phyloP scores from a whole-genome alignment of 2,113 vertebrate genomes.

The Nannospalax galili region DNA sequence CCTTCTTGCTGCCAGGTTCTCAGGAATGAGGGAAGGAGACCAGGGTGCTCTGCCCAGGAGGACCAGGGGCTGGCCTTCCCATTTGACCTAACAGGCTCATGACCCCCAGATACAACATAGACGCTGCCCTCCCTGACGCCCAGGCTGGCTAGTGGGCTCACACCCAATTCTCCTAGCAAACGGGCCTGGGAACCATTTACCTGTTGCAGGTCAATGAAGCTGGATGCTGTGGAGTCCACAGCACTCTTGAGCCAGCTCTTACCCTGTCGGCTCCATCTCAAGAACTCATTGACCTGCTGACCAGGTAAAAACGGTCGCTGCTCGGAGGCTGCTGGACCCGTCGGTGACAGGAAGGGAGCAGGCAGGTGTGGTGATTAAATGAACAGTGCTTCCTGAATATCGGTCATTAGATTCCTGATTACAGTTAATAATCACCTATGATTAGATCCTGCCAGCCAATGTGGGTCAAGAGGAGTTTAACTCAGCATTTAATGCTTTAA shows the following conservation, averaged over 20 bases:
- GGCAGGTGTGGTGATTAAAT: background rate
- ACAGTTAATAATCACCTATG: background rate
- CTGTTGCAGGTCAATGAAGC: fast-evolving
- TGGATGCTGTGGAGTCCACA: fast-evolving
- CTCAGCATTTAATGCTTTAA: background rate
- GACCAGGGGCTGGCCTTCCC: background rate
- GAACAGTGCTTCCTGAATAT: fast-evolving
- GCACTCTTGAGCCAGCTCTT: fast-evolving
- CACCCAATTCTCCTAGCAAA: background rate
- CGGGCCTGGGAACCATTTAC: background rate
- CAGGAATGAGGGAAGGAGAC: fast-evolving
- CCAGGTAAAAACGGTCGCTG: background rate
- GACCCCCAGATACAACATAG: fast-evolving
- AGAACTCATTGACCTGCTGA: background rate
- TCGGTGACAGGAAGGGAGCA: fast-evolving
- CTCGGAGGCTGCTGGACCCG: fast-evolving
- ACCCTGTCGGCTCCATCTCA: background rate
- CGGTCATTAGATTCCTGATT: background rate
- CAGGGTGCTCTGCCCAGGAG: background rate
- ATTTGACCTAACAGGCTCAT: fast-evolving
- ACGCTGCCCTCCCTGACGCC: background rate
- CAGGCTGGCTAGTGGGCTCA: fast-evolving
- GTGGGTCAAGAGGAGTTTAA: slow-evolving; percentile 17
- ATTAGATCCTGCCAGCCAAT: background rate
- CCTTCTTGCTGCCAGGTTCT: background rate